These are phyloP conservation scores for Dysidea cf. avara DNA, from an alignment of 37 sponge, comb jelly and placozoan species.

Conservation along the genomic window DNA sequence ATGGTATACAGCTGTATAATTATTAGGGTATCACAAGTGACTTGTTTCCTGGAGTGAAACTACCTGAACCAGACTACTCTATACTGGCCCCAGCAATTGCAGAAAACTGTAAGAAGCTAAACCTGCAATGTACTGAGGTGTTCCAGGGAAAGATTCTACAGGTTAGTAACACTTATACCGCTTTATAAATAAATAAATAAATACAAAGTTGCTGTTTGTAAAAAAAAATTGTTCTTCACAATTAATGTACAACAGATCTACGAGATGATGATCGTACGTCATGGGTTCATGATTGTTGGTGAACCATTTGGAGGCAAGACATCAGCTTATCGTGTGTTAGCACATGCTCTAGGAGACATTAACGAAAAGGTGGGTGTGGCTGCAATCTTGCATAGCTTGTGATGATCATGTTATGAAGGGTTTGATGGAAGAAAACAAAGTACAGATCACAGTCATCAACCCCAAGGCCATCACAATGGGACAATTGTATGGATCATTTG, in stretches of 20 bases:
- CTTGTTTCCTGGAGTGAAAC: constrained; percentile 92
- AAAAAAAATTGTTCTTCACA: neutral
- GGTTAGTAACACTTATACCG: constrained; percentile 5
- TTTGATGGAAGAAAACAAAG: constrained; percentile 90
- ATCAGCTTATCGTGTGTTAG: constrained; percentile 91
- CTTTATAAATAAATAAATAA: neutral
- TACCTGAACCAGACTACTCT: constrained; percentile 96
- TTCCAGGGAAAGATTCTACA: constrained; percentile 84
- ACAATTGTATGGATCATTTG: constrained; percentile 96
- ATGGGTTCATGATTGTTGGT: constrained; percentile 99
- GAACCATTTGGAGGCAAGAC: constrained; percentile 99
- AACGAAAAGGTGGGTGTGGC: constrained; percentile 72
- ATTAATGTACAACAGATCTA: constrained; percentile 76
- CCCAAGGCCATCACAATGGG: constrained; percentile 99
- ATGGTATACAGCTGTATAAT: neutral
- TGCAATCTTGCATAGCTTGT: neutral
- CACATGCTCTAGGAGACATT: constrained; percentile 88
- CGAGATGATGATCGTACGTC: constrained; percentile 99
- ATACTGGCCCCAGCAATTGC: constrained; percentile 73
- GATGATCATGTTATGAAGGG: constrained; percentile 9
- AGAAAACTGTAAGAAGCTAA: constrained; percentile 81
- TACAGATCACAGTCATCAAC: constrained; percentile 94
- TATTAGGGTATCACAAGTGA: constrained; percentile 90
- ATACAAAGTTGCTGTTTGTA: neutral
- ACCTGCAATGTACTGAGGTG: constrained; percentile 85